Base-by-base conservation (phyloP, 1,140 invertebrate species). In the Leptopilina boulardi region DNA sequence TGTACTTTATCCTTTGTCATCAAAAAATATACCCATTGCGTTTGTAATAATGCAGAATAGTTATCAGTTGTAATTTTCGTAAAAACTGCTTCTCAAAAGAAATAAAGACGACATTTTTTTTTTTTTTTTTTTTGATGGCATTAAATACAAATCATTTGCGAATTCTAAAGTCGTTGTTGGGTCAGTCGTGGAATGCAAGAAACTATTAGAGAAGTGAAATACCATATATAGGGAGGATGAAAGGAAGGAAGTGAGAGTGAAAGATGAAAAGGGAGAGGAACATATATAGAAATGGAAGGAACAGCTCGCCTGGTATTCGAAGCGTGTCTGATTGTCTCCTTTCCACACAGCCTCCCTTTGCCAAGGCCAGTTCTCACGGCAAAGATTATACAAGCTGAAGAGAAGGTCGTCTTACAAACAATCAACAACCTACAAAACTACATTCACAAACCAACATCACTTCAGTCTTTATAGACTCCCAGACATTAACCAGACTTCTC, bases 321-420 rank as follows among this genome's bases (percentile, higher is more conserved):
- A 81, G 76, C 78, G 79, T 81, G 80, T 85, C 78, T 85, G 80
- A 85, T 85, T 85, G 84, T 83, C 82, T 83, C 76, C 78, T 85
- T 77, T 82, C 79, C 79, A 73, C 78, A 83, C 76, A 81, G 59
- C n/a, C 42, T 76, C 78, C 47, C 76, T 85, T 78, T 66, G 70
- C 59, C 59, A 66, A 66, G 23, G 59, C 26, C 59, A 66, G 59
- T 66, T 66, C 59, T 66, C 59, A 66, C 59, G 59, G 23, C 59
- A n/a, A 23, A 30, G 59, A 30, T n/a, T 23, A 66, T 66, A 66
- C 59, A 66, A 66, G 23, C 59, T 66, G 15, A n/a, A 34, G 26
- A 66, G 26, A 66, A 66, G 59, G 59, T 66, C 59, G 59, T 66
- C 15, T 15, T 66, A 30, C 59, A 13, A 6, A 34, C 23, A 34